Evolutionary conservation across 2,888 invertebrate genomes (phyloP), one percentile per base, ranked within the genome.

Genomic region (Morpho achilles): DNA sequence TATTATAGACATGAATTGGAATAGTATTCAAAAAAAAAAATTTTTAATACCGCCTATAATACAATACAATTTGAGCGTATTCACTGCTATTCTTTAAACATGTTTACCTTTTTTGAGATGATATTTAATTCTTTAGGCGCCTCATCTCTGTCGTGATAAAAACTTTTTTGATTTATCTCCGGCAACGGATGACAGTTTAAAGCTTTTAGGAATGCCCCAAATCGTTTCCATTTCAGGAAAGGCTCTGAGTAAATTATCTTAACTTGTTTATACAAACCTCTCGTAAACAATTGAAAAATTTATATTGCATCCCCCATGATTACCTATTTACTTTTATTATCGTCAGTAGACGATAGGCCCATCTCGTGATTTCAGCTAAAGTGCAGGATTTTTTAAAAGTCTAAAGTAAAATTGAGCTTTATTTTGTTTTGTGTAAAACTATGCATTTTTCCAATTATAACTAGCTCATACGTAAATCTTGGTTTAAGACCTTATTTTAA

Each of bases 91-190:
- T 32, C 32, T 32, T 3, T 32, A 32, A 32, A 32, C 5, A 32
- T 32, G 5, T 32, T 32, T 32, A 32, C 32, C 32, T 5, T 53
- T 46, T 46, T 8, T 16, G 45, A 40, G 22, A 9, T 70, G 68
- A 73, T 70, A 72, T 76, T 75, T 72, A 73, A 78, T 76, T 73
- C 69, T 72, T 72, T 47, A 51, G 55, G 39, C 54, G 43, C 46
- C 43, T 51, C 42, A 10, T 16, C 48, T 23, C 22, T 43, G n/a
- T 39, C 48, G 10, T 32, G 54, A 50, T 53, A 50, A 50, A 58
- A 58, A 58, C 40, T 53, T 53, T 53, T 53, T 53, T 53, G 53
- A 53, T 53, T 53, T 53, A 53, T 53, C 40, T 39, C 46, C 9
- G 45, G 32, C 22, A 46, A 40, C 53, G 45, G 53, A 46, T 53